Conservation (phyloP, 2,113 vertebrate species). For the Notiomystis cincta region DNA sequence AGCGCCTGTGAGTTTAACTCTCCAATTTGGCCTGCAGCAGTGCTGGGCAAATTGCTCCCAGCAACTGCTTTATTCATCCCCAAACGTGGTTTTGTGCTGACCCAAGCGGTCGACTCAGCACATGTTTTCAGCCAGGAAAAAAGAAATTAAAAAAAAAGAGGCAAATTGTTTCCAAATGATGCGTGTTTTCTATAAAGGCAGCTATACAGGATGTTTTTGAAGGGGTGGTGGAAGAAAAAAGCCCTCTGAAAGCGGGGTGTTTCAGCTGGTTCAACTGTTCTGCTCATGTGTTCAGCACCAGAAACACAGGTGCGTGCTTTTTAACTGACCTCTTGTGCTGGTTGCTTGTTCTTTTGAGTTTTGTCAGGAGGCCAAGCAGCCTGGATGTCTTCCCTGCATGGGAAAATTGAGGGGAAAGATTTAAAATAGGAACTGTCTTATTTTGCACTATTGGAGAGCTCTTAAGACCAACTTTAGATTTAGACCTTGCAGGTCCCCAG, state of each 20-base stretch:
- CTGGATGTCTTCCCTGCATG: not conserved
- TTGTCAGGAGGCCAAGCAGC: not conserved
- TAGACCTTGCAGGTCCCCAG: not conserved
- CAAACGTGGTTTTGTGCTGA: not conserved
- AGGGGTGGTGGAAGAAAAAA: not conserved
- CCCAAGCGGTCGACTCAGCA: not conserved
- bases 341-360: not conserved
- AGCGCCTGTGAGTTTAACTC: not conserved
- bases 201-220: not conserved
- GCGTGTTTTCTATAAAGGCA: not conserved
- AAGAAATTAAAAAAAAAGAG: not conserved
- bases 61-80: not conserved
- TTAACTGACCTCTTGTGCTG: not conserved
- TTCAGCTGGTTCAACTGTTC: not conserved
- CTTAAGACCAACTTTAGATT: not conserved
- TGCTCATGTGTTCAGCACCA: not conserved
- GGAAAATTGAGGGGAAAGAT: not conserved
- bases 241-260: not conserved
- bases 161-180: constrained; percentile 26
- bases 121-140: constrained; percentile 28
- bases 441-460: accelerated
- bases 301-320: accelerated
- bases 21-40: not conserved
- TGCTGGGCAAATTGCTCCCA: not conserved
- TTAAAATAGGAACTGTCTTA: not conserved